Evolutionary conservation across 2,113 vertebrate genomes (phyloP).

Genomic region (Hydropotes inermis): DNA sequence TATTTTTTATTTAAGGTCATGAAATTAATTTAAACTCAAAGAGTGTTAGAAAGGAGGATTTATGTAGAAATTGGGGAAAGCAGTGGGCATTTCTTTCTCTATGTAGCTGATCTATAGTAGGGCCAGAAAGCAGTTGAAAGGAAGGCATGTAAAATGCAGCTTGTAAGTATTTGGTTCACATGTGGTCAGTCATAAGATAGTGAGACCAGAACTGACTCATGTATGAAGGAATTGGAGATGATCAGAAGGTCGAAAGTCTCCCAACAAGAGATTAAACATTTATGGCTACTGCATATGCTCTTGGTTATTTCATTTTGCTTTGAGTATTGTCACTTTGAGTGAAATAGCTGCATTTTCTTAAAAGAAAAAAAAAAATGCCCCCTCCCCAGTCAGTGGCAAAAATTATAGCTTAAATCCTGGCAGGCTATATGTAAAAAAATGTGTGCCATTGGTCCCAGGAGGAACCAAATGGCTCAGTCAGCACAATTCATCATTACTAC

Average conservation of each 20-base stretch:
- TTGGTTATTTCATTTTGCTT: background rate
- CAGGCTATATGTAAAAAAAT: background rate
- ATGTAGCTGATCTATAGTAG: background rate
- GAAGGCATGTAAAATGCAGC: background rate
- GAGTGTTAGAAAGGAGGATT: background rate
- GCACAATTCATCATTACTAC: background rate
- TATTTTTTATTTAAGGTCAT: background rate
- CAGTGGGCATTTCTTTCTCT: background rate
- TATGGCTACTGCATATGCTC: background rate
- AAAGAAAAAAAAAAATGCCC: background rate
- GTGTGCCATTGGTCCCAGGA: background rate
- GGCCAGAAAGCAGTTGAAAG: background rate
- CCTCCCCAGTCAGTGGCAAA: background rate
- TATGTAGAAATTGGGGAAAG: background rate
- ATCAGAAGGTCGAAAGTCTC: background rate
- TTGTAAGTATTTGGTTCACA: background rate
- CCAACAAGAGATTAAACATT: background rate
- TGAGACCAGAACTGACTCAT: background rate
- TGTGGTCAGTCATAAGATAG: background rate
- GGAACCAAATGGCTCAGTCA: background rate
- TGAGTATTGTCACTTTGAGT: background rate
- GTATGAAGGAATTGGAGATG: background rate
- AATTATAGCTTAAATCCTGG: conserved; percentile 1
- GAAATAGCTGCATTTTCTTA: background rate
- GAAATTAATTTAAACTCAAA: background rate